A percentile compares a stretch with the other conserved stretches of the same genome.
Evolutionary conservation across 1,140 invertebrate genomes (phyloP).

Genomic region (Heliothis subflexa): DNA sequence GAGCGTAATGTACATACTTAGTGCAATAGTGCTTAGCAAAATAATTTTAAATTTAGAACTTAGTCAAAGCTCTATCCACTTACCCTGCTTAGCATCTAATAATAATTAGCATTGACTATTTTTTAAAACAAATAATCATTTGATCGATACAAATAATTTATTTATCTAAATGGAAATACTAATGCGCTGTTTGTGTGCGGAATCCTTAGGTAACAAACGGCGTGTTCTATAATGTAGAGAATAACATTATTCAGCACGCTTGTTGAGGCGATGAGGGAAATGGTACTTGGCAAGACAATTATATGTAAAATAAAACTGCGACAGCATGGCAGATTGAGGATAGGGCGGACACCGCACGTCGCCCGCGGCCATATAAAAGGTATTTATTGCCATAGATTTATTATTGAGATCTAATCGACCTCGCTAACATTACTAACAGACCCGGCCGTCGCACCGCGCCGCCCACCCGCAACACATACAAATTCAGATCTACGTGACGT

Average conservation of each 20-base stretch:
- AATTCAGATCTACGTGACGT: conserved; percentile 73
- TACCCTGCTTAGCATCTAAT: conserved; percentile 28
- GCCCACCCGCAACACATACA: conserved; percentile 52
- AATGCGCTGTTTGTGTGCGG: conserved; percentile 1
- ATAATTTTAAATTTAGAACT: conserved; percentile 26
- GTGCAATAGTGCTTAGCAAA: conserved; percentile 23
- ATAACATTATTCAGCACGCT: neutral
- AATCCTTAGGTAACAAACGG: neutral
- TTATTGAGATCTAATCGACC: conserved; percentile 36
- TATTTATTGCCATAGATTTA: conserved; percentile 46
- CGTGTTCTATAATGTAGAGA: neutral
- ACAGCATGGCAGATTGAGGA: conserved; percentile 4
- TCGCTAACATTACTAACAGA: conserved; percentile 29
- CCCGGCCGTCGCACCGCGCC: conserved; percentile 19
- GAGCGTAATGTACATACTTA: conserved; percentile 22
- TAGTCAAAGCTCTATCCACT: conserved; percentile 34
- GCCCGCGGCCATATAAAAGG: conserved; percentile 39
- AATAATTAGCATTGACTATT: conserved; percentile 12
- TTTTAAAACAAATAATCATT: conserved; percentile 14
- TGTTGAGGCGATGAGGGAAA: too few species aligned
- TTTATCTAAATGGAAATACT: conserved; percentile 24
- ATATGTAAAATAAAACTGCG: conserved; percentile 16
- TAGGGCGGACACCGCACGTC: conserved; percentile 7
- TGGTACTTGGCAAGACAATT: conserved; percentile 9
- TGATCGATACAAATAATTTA: conserved; percentile 32